Conservation (phyloP, 2,888 invertebrate species). For the Phanerotoma sp. region DNA sequence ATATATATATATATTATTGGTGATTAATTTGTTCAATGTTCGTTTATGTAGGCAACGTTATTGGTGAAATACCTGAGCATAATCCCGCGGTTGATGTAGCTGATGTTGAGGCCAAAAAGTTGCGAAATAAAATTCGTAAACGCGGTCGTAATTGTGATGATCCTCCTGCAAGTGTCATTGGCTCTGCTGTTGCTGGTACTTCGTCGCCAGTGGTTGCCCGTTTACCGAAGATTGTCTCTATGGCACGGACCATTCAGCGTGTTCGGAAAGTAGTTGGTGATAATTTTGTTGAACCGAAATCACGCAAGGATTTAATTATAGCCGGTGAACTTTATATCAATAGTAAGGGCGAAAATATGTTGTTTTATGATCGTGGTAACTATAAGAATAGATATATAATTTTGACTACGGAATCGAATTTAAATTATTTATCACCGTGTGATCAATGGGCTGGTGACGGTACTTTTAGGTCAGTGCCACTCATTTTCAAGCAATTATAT, state of each 20-base stretch:
- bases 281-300: background rate
- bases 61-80: no score
- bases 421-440: conserved; percentile 9
- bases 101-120: no score
- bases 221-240: background rate
- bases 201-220: background rate
- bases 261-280: background rate
- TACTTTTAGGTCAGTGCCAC: conserved; percentile 7
- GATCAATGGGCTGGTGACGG: conserved; percentile 14
- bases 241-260: conserved; percentile 1
- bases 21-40: no score
- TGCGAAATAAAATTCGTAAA: no score
- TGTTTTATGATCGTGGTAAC: background rate
- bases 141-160: no score
- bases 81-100: no score
- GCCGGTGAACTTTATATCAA: background rate
- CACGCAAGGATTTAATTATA: background rate
- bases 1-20: no score
- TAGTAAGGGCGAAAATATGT: background rate
- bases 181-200: background rate
- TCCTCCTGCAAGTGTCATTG: background rate
- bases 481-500: background rate
- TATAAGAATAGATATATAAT: background rate
- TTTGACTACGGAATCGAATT: conserved; percentile 12
- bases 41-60: no score